Conservation (phyloP, 2,797 vertebrate species). For the Bucorvus abyssinicus region DNA sequence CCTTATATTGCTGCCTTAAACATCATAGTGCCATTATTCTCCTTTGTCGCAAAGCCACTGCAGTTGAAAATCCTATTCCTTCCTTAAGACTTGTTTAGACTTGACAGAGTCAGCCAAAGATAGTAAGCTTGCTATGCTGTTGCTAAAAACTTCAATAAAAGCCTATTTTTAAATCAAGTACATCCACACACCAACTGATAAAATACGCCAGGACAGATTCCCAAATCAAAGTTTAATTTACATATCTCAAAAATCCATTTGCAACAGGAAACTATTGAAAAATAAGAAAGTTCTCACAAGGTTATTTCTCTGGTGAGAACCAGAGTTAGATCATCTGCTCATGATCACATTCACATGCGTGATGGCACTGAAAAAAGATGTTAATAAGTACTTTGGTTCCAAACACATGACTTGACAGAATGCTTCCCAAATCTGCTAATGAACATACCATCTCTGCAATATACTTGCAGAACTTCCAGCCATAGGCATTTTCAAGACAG, state of each 20-base stretch:
- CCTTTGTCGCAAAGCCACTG: background rate
- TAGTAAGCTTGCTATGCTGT: background rate
- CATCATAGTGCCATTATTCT: background rate
- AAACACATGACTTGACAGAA: background rate
- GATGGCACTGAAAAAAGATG: background rate
- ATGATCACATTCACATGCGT: background rate
- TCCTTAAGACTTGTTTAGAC: background rate
- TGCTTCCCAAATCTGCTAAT: background rate
- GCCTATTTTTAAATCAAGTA: background rate
- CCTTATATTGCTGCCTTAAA: background rate
- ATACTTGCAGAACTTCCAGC: background rate
- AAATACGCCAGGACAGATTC: slow-evolving; percentile 11
- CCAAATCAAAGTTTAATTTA: slow-evolving; percentile 40
- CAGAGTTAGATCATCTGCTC: background rate
- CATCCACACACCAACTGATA: background rate
- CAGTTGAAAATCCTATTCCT: background rate
- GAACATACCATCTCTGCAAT: background rate
- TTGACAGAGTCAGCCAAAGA: background rate
- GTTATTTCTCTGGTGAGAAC: background rate
- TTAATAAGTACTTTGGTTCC: background rate
- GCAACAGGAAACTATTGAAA: background rate
- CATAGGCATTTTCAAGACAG: background rate
- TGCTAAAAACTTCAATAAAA: background rate
- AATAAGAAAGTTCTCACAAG: background rate
- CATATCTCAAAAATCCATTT: slow-evolving; percentile 11